Conservation (phyloP, 2,797 vertebrate genomes). For the Petrocephalus sullivani region DNA sequence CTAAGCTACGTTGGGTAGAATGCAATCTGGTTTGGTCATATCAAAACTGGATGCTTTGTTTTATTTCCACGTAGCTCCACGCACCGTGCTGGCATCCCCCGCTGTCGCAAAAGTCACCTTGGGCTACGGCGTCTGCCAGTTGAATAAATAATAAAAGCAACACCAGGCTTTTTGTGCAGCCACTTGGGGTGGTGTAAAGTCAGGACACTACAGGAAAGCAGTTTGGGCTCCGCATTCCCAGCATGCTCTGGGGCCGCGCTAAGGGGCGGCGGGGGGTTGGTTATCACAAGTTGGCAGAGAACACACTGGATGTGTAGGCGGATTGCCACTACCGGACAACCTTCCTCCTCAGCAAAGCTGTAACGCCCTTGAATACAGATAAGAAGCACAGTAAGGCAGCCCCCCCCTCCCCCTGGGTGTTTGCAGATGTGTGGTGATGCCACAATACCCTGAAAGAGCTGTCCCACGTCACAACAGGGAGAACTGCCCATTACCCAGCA, state of each 20-base stretch:
- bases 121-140: neutral
- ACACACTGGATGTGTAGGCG: neutral
- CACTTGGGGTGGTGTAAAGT: neutral
- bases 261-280: neutral
- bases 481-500: neutral
- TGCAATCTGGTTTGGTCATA: neutral
- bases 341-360: neutral
- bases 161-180: neutral
- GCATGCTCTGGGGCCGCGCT: neutral
- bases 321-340: neutral
- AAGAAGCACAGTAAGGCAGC: neutral
- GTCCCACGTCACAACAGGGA: neutral
- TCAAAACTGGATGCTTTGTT: neutral
- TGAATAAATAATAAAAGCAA: constrained; percentile 12
- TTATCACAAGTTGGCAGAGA: neutral
- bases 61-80: neutral
- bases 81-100: neutral
- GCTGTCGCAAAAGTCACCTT: neutral
- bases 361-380: neutral
- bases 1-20: neutral
- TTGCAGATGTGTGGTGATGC: neutral
- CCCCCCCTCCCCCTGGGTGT: neutral
- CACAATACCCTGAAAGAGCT: neutral
- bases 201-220: neutral
- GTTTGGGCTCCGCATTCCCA: neutral